Percentiles rank a stretch among this genome's conserved stretches.
These are phyloP conservation scores for Apodemia mormo DNA, from an alignment of 2,888 invertebrate genomes.

Conservation along the genomic window DNA sequence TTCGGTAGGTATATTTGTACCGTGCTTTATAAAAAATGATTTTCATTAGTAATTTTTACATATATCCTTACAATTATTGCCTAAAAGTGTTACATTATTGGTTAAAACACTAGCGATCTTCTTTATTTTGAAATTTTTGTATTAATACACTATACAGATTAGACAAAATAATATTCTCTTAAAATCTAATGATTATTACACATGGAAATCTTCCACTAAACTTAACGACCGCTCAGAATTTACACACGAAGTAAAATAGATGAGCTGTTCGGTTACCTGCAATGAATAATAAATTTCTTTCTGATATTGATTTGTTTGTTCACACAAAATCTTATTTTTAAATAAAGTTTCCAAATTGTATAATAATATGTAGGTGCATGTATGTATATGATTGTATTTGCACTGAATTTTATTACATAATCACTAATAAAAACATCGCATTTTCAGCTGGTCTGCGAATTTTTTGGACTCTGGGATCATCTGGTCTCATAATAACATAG, in stretches of 20 bases:
- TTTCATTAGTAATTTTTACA: too few relatives aligned
- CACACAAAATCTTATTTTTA: too few relatives aligned
- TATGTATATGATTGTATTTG: neutral
- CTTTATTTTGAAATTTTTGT: neutral
- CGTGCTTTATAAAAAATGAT: too few relatives aligned
- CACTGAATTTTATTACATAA: constrained; percentile 70
- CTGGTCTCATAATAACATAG: constrained; percentile 85
- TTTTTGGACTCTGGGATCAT: constrained; percentile 83
- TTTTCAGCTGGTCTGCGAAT: constrained; percentile 73
- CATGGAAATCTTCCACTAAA: neutral
- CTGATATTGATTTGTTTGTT: too few relatives aligned
- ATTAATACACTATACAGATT: neutral
- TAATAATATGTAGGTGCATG: too few relatives aligned
- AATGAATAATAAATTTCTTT: too few relatives aligned
- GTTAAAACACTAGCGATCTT: neutral
- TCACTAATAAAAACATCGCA: constrained; percentile 38
- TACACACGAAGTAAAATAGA: neutral
- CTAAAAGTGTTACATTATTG: too few relatives aligned
- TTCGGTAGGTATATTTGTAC: too few relatives aligned
- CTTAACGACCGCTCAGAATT: neutral
- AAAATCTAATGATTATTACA: neutral
- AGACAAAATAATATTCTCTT: neutral
- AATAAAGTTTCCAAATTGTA: too few relatives aligned
- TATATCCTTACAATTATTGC: too few relatives aligned
- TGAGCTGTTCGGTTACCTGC: too few relatives aligned